Evolutionary conservation across 1,140 invertebrate species (phyloP).

Genomic region (Diorhabda carinulata): DNA sequence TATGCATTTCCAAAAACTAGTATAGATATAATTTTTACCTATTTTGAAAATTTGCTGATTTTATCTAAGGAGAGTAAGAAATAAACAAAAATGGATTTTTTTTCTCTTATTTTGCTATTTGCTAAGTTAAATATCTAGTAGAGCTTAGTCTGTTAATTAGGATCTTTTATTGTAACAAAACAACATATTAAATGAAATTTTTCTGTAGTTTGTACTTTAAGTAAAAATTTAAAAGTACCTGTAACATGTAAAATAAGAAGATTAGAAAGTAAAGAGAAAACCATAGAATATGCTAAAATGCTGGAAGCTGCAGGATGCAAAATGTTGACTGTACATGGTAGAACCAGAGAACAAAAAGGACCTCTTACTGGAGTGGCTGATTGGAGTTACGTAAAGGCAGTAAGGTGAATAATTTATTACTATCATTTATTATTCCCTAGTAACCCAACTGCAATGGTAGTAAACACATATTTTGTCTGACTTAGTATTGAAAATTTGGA

Average conservation of each 20-base stretch:
- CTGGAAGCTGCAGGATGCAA: slow-evolving; percentile 89
- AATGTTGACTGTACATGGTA: slow-evolving; percentile 91
- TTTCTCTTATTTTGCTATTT: too few species aligned
- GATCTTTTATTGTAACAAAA: not conserved
- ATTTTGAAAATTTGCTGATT: too few species aligned
- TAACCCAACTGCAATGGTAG: too few species aligned
- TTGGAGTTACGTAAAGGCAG: slow-evolving; percentile 90
- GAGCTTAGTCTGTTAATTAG: too few species aligned
- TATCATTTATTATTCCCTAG: too few species aligned
- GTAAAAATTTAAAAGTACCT: slow-evolving; percentile 70
- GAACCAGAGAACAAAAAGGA: slow-evolving; percentile 95
- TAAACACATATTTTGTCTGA: too few species aligned
- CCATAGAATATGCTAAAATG: slow-evolving; percentile 90
- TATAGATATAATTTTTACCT: too few species aligned
- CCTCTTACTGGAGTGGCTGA: slow-evolving; percentile 88
- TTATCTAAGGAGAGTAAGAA: too few species aligned
- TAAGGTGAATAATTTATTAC: slow-evolving; percentile 61
- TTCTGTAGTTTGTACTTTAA: slow-evolving; percentile 62
- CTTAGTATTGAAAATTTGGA: too few species aligned
- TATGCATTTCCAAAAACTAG: too few species aligned
- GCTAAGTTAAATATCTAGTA: too few species aligned
- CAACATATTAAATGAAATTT: not conserved
- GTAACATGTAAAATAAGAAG: slow-evolving; percentile 95
- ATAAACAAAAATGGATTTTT: too few species aligned
- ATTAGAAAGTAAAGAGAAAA: slow-evolving; percentile 83